phyloP scores from a whole-genome alignment of 2,113 vertebrate species.

The Sprattus sprattus region DNA sequence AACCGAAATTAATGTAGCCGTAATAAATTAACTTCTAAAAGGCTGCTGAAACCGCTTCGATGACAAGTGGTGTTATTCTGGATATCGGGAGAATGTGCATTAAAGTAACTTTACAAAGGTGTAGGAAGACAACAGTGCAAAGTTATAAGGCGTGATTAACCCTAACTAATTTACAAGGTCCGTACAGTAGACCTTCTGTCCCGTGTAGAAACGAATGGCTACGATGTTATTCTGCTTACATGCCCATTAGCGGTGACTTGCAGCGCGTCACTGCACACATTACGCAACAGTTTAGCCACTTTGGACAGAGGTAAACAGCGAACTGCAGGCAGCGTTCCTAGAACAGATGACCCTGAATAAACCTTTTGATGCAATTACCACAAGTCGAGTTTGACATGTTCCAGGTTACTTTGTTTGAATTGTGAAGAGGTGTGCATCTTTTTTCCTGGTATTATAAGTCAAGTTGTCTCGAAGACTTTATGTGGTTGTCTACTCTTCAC shows the following conservation, averaged over 20 bases:
- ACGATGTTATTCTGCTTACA: background rate
- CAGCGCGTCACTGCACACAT: background rate
- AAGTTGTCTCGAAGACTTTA: background rate
- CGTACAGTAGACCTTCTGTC: background rate
- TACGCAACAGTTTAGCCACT: conserved; percentile 1
- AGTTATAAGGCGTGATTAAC: too few relatives aligned
- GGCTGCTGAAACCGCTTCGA: too few relatives aligned
- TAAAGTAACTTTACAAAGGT: too few relatives aligned
- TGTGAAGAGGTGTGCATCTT: background rate
- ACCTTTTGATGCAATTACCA: background rate
- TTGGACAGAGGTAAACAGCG: background rate
- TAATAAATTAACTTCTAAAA: too few relatives aligned
- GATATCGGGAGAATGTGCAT: too few relatives aligned
- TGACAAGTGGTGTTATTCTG: too few relatives aligned
- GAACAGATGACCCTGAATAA: background rate
- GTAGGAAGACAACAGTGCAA: too few relatives aligned
- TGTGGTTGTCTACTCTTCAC: background rate
- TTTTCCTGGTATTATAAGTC: too few relatives aligned
- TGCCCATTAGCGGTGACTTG: background rate
- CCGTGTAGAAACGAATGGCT: background rate
- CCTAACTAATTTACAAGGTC: background rate
- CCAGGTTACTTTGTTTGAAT: background rate
- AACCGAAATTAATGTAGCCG: too few relatives aligned
- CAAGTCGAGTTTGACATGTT: background rate
- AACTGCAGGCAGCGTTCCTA: background rate